These are phyloP conservation scores for Poecilia latipinna DNA, from an alignment of 2,113 vertebrate genomes.

Conservation along the genomic window DNA sequence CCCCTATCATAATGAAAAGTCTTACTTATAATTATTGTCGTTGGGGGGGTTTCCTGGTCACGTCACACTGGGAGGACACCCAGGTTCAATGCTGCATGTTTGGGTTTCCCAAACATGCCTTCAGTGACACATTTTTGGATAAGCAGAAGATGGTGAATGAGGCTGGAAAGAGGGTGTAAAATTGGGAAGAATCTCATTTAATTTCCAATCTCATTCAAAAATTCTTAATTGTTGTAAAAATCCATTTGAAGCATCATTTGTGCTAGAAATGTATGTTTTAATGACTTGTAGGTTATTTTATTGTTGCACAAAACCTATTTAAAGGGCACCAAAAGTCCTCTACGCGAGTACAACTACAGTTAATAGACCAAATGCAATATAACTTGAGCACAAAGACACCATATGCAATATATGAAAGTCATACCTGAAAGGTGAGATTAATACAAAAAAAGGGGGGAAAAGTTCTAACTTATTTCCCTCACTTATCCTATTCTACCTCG, in stretches of 20 bases:
- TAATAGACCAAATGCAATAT: not conserved
- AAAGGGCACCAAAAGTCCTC: not conserved
- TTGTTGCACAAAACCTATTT: not conserved
- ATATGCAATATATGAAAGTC: slow-evolving; percentile 26
- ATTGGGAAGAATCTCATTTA: too few relatives aligned
- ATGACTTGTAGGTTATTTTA: not conserved
- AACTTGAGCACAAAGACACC: not conserved
- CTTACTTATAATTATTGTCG: not conserved
- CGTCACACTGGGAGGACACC: too few relatives aligned
- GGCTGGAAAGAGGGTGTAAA: too few relatives aligned
- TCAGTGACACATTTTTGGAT: too few relatives aligned
- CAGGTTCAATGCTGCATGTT: too few relatives aligned
- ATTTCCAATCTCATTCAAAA: too few relatives aligned
- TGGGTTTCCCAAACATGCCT: too few relatives aligned
- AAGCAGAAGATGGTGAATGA: too few relatives aligned
- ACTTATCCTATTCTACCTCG: slow-evolving; percentile 31
- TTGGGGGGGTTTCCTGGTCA: too few relatives aligned
- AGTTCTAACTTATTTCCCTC: slow-evolving; percentile 12
- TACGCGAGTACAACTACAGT: not conserved
- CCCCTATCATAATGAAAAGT: not conserved
- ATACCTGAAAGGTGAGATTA: slow-evolving; percentile 44
- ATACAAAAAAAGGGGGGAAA: not conserved
- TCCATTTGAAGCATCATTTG: not conserved
- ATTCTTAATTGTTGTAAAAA: too few relatives aligned
- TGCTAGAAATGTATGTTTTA: not conserved